These are phyloP conservation scores for Gavialis gangeticus DNA, from an alignment of 2,113 vertebrate genomes.

Conservation along the genomic window DNA sequence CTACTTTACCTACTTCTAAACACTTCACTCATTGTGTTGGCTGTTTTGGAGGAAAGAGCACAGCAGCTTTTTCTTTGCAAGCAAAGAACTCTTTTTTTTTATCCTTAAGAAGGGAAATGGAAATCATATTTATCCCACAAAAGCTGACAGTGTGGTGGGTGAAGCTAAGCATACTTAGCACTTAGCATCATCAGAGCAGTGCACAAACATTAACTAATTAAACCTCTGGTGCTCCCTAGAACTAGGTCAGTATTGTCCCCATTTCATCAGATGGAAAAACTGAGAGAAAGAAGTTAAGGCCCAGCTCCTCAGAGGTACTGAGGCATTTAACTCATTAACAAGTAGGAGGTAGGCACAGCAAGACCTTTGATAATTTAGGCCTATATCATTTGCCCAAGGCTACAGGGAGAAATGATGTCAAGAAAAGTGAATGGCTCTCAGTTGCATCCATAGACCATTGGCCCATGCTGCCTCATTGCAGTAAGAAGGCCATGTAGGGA, in stretches of 20 bases:
- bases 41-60: constrained; percentile 36
- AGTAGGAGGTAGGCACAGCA: neutral
- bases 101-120: constrained; percentile 35
- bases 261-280: neutral
- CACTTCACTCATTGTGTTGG: neutral
- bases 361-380: neutral
- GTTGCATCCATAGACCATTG: neutral
- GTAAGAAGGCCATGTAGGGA: neutral
- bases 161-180: neutral
- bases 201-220: neutral
- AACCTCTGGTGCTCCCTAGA: neutral
- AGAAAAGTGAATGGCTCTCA: neutral
- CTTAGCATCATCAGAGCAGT: neutral
- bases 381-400: neutral
- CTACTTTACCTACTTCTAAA: constrained; percentile 39
- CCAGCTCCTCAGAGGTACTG: neutral
- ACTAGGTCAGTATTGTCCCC: neutral
- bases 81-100: constrained; percentile 44
- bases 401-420: neutral
- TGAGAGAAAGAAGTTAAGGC: neutral
- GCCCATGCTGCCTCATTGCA: neutral
- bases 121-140: neutral
- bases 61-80: constrained; percentile 41
- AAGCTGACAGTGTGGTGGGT: neutral
- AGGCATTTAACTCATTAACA: neutral